Conservation (phyloP, 2,797 vertebrate genomes). For the Heliangelus exortis region DNA sequence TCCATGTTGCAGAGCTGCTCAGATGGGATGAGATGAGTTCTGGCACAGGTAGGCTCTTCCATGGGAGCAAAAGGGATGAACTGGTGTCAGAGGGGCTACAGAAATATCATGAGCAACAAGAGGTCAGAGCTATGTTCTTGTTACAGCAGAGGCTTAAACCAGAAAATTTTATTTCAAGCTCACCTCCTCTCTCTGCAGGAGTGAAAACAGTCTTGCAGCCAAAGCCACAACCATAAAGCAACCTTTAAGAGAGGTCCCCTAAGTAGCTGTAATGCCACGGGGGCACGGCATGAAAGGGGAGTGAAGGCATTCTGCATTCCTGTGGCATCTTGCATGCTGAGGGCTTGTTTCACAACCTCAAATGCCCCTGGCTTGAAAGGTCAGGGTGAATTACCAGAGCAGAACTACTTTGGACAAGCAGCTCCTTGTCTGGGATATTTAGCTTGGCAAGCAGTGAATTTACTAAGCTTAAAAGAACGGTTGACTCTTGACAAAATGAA, state of each 20-base stretch:
- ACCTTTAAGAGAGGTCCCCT: background rate
- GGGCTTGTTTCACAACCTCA: background rate
- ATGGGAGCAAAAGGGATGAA: background rate
- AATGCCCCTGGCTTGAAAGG: background rate
- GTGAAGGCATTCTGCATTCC: background rate
- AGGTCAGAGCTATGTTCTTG: background rate
- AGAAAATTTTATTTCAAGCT: background rate
- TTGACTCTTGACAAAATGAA: background rate
- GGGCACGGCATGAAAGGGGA: background rate
- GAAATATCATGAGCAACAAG: background rate
- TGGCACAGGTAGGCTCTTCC: background rate
- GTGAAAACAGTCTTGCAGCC: background rate
- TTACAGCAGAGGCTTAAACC: background rate
- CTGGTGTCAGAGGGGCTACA: background rate
- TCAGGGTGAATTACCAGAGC: background rate
- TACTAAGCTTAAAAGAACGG: background rate
- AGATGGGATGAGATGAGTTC: background rate
- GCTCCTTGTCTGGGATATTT: slow-evolving; percentile 14
- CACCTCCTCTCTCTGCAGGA: background rate
- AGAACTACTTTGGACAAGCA: background rate
- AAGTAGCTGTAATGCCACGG: background rate
- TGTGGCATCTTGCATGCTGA: background rate
- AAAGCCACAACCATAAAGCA: background rate
- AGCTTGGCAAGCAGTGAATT: background rate
- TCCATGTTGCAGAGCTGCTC: background rate